Evolutionary conservation across 1,140 invertebrate species (phyloP), one percentile per base, ranked within the genome.

Genomic region (Polypedilum pembai): DNA sequence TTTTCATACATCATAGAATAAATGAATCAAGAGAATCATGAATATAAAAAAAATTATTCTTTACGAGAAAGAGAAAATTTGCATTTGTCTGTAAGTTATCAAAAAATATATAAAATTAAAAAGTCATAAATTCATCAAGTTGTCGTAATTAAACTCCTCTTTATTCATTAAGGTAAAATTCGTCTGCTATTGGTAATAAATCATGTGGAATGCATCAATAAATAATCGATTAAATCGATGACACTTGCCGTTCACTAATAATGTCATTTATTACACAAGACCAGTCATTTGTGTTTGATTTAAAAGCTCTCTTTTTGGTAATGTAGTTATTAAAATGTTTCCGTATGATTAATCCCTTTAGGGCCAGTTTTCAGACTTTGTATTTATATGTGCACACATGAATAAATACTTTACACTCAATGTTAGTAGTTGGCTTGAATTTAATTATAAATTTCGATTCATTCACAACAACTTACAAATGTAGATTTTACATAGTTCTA

Each of bases 191-290:
- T 56, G 45, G 12, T 12, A 56, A 56, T 56, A 56, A 56, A n/a
- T 56, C n/a, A 56, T 56, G 15, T n/a, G 4, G 12, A 56, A 8
- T 33, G 10, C 4, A n/a, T 15, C 45, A 56, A 56, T 56, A 15
- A 56, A 56, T 56, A 56, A 56, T 56, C 45, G 45, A 56, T 56
- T 56, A 12, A 56, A 56, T 56, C 45, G 45, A 56, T 56, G 45
- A 56, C 45, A 56, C 45, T 56, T 56, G 4, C 12, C n/a, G 45
- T 56, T n/a, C n/a, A 56, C 45, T 56, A 56, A 56, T 56, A 56
- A 56, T 56, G 45, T 56, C 45, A 56, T 56, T 56, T 56, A 56
- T 56, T 56, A 56, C 45, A 56, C 45, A 56, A 56, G n/a, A 56
- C 45, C 45, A 12, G n/a, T 56, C 45, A 56, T 56, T 56, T 56